phyloP scores from a whole-genome alignment of 2,888 invertebrate species.

The Odontothrips loti region DNA sequence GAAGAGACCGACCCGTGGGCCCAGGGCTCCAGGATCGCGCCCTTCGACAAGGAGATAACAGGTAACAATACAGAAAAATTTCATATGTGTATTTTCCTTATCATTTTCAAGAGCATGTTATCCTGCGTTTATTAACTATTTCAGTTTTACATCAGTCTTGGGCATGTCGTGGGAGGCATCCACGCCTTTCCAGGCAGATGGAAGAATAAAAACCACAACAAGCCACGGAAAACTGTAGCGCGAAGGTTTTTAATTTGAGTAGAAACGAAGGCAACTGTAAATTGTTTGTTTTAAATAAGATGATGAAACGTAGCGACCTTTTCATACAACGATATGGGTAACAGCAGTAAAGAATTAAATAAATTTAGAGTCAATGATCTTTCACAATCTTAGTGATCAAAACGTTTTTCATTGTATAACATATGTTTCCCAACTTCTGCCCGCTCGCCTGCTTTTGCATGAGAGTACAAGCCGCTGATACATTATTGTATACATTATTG shows the following conservation, averaged over 20 bases:
- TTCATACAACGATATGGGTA: conserved; percentile 58
- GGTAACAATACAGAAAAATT: conserved; percentile 47
- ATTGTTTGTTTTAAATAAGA: neutral
- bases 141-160: conserved; percentile 41
- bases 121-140: conserved; percentile 31
- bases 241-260: neutral
- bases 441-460: too few relatives aligned
- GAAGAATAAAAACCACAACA: conserved; percentile 33
- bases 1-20: conserved; percentile 33
- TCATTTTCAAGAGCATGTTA: neutral
- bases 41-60: conserved; percentile 73
- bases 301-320: conserved; percentile 46
- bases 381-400: too few relatives aligned
- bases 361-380: too few relatives aligned
- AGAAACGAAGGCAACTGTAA: neutral
- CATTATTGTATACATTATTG: too few relatives aligned
- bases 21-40: conserved; percentile 53
- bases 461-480: too few relatives aligned
- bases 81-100: too few relatives aligned
- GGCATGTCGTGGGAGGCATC: conserved; percentile 42
- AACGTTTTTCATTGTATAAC: too few relatives aligned
- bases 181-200: conserved; percentile 41
- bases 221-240: neutral
- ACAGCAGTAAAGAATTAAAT: conserved; percentile 45
- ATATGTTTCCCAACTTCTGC: neutral